Evolutionary conservation across 2,888 invertebrate genomes (phyloP).

Genomic region (Hanleya hanleyi): DNA sequence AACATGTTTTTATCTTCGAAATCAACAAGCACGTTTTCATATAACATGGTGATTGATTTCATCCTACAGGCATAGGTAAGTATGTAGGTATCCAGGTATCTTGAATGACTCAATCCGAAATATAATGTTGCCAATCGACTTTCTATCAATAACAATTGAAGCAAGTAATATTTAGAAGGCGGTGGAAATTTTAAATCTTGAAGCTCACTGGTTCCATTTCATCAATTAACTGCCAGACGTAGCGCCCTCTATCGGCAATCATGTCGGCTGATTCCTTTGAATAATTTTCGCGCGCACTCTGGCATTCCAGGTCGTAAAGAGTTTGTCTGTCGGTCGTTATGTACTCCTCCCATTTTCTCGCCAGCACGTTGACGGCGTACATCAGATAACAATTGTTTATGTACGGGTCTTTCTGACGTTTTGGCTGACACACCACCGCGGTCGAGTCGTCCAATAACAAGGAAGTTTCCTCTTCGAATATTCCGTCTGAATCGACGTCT

Average conservation of each 20-base stretch:
- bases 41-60: no score
- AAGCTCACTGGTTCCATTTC: slow-evolving; percentile 33
- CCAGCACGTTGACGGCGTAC: slow-evolving; percentile 34
- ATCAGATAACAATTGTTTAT: neutral
- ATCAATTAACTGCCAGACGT: slow-evolving; percentile 54
- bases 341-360: slow-evolving; percentile 49
- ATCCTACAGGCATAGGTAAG: no score
- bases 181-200: neutral
- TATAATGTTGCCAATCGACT: no score
- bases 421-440: no score
- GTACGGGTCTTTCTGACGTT: neutral
- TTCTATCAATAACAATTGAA: no score
- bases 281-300: slow-evolving; percentile 28
- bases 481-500: neutral
- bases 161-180: no score
- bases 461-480: no score
- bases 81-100: no score
- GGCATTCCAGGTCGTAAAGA: slow-evolving; percentile 38
- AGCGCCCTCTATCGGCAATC: slow-evolving; percentile 48
- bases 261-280: slow-evolving; percentile 49
- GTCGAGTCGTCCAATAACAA: no score
- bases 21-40: no score
- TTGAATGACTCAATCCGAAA: no score
- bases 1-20: no score
- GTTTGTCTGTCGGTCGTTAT: slow-evolving; percentile 38